Base-by-base conservation (phyloP, 35 echinoderm and acorn worm species). In the Ophioderma brevispina region DNA sequence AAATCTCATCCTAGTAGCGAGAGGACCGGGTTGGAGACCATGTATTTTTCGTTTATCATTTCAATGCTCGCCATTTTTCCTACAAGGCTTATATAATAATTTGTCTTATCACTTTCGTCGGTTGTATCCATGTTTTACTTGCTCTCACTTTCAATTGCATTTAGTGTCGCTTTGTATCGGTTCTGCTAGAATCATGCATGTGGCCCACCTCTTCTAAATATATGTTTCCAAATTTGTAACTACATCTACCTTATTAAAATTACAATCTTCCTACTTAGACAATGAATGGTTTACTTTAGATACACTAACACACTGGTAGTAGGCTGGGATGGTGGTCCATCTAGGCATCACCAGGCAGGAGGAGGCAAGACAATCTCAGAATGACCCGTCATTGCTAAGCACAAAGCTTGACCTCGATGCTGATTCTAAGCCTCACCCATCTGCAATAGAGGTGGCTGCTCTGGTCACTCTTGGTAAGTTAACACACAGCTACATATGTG, bases 241-340 rank as follows among this genome's bases (percentile, higher is more conserved):
- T 17, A 28, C 21, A 39, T 40, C 38, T 49, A n/a, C 59, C 77
- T 52, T 8, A 52, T 39, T 86, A 55, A 49, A 6, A 59, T 14
- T 43, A 1, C 64, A 98, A 90, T 99, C 97, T 4, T 92, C 97
- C 32, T 99, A 99, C 86, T 64, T 99, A 35, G 97, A 99, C 91
- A 95, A 99, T 79, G 97, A 99, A 31, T 99, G 97, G 97, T 93
- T 99, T 49, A 93, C 90, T 23, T 99, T 95, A 81, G 97, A 99
- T 95, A 90, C 0, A 55, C 94, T 14, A 89, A 94, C 31, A 95
- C 97, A 33, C 55, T 99, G 21, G 86, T 99, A 0, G 94, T 99
- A 33, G 97, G 97, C 2, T 99, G 96, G 96, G 96, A 98, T 59
- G 96, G 96, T 15, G 93, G 96, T 19, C 90, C 93, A 14, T 98